Conservation (phyloP, 2,797 vertebrate species). For the Rousettus madagascariensis region DNA sequence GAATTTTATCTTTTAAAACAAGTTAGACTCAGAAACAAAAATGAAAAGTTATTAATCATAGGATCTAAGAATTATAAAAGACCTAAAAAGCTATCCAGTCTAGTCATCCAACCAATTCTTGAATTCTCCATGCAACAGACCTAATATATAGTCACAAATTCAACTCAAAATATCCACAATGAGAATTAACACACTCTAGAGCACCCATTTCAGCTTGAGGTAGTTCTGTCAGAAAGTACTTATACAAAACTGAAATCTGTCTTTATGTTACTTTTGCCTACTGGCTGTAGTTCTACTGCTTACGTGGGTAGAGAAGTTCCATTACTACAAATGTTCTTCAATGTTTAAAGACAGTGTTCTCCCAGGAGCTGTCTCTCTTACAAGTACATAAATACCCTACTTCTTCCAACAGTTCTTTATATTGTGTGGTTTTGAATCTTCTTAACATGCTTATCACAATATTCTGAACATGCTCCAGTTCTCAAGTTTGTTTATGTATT, state of each 20-base stretch:
- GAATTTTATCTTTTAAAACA: neutral
- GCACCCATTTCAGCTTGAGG: neutral
- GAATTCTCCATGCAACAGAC: neutral
- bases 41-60: neutral
- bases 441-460: neutral
- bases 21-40: neutral
- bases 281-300: neutral
- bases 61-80: neutral
- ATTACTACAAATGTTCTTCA: neutral
- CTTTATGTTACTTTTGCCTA: neutral
- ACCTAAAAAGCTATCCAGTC: neutral
- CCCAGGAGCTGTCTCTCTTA: neutral
- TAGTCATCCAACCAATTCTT: neutral
- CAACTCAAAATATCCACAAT: neutral
- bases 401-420: neutral
- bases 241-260: neutral
- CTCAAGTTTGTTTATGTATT: neutral
- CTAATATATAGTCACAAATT: neutral
- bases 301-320: neutral
- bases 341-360: neutral
- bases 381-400: neutral
- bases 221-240: neutral
- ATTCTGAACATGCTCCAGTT: neutral
- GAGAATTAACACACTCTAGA: neutral
- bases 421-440: neutral